Conservation (phyloP, 2,797 vertebrate genomes). For the Oreochromis grahami region DNA sequence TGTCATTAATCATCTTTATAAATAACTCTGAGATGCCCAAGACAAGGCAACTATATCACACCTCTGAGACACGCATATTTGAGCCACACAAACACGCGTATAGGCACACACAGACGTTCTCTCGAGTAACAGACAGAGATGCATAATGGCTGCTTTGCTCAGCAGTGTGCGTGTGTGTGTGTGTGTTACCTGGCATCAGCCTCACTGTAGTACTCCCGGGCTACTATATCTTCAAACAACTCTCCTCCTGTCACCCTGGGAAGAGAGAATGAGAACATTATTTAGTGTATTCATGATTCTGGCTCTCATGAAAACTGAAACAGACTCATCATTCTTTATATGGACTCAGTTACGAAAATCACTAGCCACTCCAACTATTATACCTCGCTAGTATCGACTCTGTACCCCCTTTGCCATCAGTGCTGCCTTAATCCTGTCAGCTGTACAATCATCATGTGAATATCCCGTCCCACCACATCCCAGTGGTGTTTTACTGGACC, state of each 20-base stretch:
- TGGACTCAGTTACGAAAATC: neutral
- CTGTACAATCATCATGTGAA: neutral
- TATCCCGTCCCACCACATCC: neutral
- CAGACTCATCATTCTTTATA: neutral
- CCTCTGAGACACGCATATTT: slow-evolving; percentile 49
- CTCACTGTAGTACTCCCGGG: slow-evolving; percentile 97
- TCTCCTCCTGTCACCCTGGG: slow-evolving; percentile 87
- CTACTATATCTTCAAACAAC: slow-evolving; percentile 97
- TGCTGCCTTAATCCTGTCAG: neutral
- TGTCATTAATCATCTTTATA: slow-evolving; percentile 75
- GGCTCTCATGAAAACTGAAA: neutral
- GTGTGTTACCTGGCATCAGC: slow-evolving; percentile 90
- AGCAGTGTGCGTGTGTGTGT: slow-evolving; percentile 12
- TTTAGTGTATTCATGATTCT: neutral
- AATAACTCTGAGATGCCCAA: slow-evolving; percentile 64
- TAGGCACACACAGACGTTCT: neutral
- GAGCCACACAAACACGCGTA: slow-evolving; percentile 25
- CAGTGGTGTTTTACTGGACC: neutral
- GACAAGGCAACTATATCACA: slow-evolving; percentile 54
- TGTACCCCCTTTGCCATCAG: neutral
- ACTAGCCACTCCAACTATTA: neutral
- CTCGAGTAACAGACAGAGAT: slow-evolving; percentile 25
- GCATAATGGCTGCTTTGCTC: slow-evolving; percentile 30
- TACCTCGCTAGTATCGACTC: neutral
- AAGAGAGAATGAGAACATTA: slow-evolving; percentile 11